phyloP scores from a whole-genome alignment of 1,140 invertebrate species.

The Gryon sp. region DNA sequence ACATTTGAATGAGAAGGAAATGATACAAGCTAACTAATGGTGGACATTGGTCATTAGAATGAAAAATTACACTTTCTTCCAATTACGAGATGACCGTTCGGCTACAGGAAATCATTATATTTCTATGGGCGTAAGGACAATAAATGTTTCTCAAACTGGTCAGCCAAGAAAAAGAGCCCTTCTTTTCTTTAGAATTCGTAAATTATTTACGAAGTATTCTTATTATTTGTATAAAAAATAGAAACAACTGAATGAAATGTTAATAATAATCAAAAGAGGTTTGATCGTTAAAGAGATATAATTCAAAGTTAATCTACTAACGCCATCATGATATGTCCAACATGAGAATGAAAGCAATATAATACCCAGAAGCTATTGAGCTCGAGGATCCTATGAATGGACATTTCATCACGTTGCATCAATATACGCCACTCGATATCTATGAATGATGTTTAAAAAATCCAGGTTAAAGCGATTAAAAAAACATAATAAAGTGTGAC shows the following conservation, averaged over 20 bases:
- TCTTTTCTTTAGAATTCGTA: too few species aligned
- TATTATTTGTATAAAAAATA: too few species aligned
- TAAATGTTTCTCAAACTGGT: background rate
- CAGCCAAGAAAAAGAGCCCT: background rate
- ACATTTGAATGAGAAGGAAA: slow-evolving; percentile 40
- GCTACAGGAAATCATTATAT: slow-evolving; percentile 33
- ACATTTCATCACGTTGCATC: slow-evolving; percentile 65
- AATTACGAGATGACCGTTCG: slow-evolving; percentile 22
- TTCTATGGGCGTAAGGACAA: slow-evolving; percentile 3
- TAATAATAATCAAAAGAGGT: background rate
- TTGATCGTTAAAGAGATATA: slow-evolving; percentile 9
- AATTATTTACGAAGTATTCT: too few species aligned
- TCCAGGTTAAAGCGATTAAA: slow-evolving; percentile 25
- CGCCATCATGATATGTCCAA: slow-evolving; percentile 13
- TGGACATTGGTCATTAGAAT: slow-evolving; percentile 59
- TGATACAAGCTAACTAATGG: slow-evolving; percentile 8
- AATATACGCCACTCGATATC: slow-evolving; percentile 73
- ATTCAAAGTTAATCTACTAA: slow-evolving; percentile 28
- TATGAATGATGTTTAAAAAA: slow-evolving; percentile 51
- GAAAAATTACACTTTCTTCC: slow-evolving; percentile 66
- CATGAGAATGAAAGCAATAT: slow-evolving; percentile 51
- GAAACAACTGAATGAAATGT: background rate
- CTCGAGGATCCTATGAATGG: slow-evolving; percentile 55
- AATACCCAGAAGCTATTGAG: slow-evolving; percentile 68
- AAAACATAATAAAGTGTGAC: slow-evolving; percentile 72